Base-by-base conservation (phyloP, 2,113 vertebrate genomes). In the Prunella himalayana region DNA sequence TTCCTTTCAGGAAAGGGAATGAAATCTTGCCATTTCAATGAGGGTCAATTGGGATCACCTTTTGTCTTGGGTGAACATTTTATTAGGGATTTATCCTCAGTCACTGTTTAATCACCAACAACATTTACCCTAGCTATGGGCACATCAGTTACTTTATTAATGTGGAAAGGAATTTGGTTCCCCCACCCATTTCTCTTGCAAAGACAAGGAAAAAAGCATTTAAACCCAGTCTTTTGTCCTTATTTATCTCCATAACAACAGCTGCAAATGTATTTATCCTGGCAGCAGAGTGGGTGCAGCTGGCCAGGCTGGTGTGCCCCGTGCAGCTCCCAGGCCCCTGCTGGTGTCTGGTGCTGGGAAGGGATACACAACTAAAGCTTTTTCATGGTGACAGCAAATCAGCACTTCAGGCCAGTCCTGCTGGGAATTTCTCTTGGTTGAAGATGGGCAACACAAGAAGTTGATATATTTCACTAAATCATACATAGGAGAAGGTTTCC, bases 401-500 rank as follows among this genome's bases (percentile, higher is more conserved):
- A 56, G 9, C 21, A 6, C 44, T 7, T 31, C 11, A 49, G 33
- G 22, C 70, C 0, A 0, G 39, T 77, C 19, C 51, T 53, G 5
- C 24, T 37, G 63, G 27, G 50, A 66, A 53, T 79, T 72, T 60
- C 44, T 71, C 25, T 23, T 54, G 24, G 27, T 6, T 82, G 35
- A 39, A 85, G 39, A 9, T 2, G 0, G 18, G 65, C 80, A n/a
- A 10, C 17, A 59, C 0, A 1, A 66, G 35, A 56, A 28, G 9
- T 20, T 68, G 50, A 44, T 6, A 21, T 2, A 24, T 76, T 63
- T 77, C 57, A 60, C 19, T 42, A 23, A 63, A 39, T 13, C 7
- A 0, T n/a, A 2, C 12, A 4, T 6, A 7, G 3, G 31, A 41
- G 31, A 65, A 49, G 1, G 19, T 42, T 56, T 25, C 31, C 30